These are phyloP conservation scores for Theristus sp. DNA, from an alignment of 2,888 invertebrate species.

Conservation along the genomic window DNA sequence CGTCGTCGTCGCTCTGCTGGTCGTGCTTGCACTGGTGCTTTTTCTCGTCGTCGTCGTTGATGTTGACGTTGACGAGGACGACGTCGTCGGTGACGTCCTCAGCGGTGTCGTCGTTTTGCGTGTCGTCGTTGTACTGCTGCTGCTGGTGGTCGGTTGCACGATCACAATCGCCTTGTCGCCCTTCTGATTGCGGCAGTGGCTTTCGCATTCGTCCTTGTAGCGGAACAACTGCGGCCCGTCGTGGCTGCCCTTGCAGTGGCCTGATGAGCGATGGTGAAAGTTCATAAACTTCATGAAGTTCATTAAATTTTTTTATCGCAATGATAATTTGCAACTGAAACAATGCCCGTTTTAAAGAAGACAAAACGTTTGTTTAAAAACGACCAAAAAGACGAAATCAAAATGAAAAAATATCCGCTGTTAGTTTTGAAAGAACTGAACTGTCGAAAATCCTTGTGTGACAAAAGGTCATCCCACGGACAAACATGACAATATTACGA, in stretches of 20 bases:
- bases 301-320: too few relatives aligned
- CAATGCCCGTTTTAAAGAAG: too few relatives aligned
- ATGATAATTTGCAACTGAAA: too few relatives aligned
- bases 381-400: too few relatives aligned
- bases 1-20: neutral
- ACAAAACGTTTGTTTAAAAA: too few relatives aligned
- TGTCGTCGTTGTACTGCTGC: too few relatives aligned
- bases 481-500: neutral
- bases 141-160: too few relatives aligned
- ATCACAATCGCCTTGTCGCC: too few relatives aligned
- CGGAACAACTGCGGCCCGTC: slow-evolving; percentile 24
- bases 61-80: neutral
- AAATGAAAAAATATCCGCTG: too few relatives aligned
- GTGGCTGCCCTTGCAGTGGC: slow-evolving; percentile 26
- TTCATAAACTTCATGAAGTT: too few relatives aligned
- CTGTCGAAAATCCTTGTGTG: neutral
- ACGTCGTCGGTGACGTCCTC: neutral
- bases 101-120: neutral
- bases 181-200: slow-evolving; percentile 16
- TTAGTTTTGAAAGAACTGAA: too few relatives aligned
- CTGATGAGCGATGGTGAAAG: slow-evolving; percentile 4
- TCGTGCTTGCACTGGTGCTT: neutral
- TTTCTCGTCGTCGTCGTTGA: neutral
- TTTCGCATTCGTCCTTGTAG: slow-evolving; percentile 29
- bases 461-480: neutral